A percentile compares a stretch with the other conserved stretches of the same genome.
These are phyloP conservation scores for Pogonophryne albipinna DNA, from an alignment of 2,797 vertebrate species.

Conservation along the genomic window DNA sequence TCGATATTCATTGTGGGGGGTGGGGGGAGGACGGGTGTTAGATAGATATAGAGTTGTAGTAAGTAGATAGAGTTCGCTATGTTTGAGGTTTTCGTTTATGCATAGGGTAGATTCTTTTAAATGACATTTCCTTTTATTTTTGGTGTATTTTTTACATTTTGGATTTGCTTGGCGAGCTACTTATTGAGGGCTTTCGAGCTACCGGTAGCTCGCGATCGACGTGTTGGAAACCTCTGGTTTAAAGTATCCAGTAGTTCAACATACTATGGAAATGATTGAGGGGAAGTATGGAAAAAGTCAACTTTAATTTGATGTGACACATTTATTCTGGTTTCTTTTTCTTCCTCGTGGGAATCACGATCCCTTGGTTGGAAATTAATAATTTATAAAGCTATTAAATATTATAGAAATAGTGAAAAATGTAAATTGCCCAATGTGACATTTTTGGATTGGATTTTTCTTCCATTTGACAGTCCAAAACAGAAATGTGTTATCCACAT, in stretches of 20 bases:
- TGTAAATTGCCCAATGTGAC: background rate
- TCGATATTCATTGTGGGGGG: too few species aligned
- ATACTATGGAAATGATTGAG: background rate
- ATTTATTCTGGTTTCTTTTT: background rate
- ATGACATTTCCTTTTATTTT: too few species aligned
- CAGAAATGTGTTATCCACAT: background rate
- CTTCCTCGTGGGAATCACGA: background rate
- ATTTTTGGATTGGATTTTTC: background rate
- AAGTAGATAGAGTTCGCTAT: too few species aligned
- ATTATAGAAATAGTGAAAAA: background rate
- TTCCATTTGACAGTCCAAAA: slow-evolving; percentile 1
- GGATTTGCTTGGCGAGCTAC: too few species aligned
- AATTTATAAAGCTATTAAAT: background rate
- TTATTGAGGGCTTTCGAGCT: too few species aligned
- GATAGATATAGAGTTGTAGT: too few species aligned
- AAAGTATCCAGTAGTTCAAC: background rate
- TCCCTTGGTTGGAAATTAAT: background rate
- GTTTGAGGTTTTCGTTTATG: too few species aligned
- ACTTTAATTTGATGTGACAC: background rate
- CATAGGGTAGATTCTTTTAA: too few species aligned
- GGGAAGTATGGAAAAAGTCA: background rate
- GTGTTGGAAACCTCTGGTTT: too few species aligned
- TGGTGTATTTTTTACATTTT: too few species aligned
- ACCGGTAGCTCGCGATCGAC: too few species aligned
- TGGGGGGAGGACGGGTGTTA: too few species aligned